phyloP scores from a whole-genome alignment of 1,140 invertebrate genomes.

The Neodiprion virginianus region DNA sequence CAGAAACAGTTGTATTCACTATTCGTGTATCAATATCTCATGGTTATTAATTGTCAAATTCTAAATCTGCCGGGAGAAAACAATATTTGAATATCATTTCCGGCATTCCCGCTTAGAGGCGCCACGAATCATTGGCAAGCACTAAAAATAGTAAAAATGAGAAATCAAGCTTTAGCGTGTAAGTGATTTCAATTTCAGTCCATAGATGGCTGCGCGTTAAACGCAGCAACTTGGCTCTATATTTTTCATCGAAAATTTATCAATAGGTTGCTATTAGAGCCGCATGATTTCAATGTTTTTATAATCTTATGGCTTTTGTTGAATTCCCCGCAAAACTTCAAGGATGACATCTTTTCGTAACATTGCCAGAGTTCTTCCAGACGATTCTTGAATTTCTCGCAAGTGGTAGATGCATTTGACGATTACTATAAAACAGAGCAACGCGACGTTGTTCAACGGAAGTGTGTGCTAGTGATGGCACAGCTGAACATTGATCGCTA shows the following conservation, averaged over 20 bases:
- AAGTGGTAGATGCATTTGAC: background rate
- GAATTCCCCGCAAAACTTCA: background rate
- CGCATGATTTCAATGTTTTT: background rate
- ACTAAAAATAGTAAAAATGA: background rate
- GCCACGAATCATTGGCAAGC: background rate
- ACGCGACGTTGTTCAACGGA: constrained; percentile 33
- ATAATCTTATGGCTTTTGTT: background rate
- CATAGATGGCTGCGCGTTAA: constrained; percentile 28
- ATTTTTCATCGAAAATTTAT: background rate
- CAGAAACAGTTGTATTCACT: background rate
- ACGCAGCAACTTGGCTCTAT: background rate
- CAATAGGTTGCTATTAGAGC: background rate
- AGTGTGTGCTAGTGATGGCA: constrained; percentile 72
- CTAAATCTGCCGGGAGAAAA: background rate
- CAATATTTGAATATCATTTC: background rate
- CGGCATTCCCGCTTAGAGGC: background rate
- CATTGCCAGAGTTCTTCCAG: background rate
- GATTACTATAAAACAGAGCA: constrained; percentile 45
- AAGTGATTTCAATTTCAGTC: background rate
- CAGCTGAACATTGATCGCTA: constrained; percentile 73
- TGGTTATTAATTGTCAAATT: constrained; percentile 6
- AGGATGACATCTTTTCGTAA: background rate
- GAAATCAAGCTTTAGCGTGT: background rate
- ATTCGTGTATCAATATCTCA: background rate
- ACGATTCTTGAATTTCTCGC: constrained; percentile 31